phyloP scores from a whole-genome alignment of 2,797 vertebrate species.

The Xiphorhynchus erythropygius region DNA sequence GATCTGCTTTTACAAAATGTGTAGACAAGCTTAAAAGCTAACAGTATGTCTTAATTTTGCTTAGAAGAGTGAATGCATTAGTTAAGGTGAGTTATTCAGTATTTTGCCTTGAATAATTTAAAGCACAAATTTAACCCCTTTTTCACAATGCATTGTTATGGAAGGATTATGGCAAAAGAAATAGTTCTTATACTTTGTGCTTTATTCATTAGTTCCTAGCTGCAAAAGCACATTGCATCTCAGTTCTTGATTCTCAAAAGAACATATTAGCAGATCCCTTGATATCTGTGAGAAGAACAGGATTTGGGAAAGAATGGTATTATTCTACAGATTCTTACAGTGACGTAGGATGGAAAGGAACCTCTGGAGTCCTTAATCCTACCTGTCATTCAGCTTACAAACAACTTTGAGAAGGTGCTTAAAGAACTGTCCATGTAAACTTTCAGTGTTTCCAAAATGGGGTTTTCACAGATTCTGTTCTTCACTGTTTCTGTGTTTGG shows the following conservation, averaged over 20 bases:
- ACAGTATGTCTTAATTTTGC: slow-evolving; percentile 28
- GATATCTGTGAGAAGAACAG: neutral
- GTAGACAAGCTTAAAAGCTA: slow-evolving; percentile 45
- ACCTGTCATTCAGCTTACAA: neutral
- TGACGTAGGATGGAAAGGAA: neutral
- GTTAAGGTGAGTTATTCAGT: neutral
- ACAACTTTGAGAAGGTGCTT: neutral
- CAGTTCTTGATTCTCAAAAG: neutral
- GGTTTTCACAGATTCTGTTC: neutral
- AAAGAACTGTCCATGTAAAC: neutral
- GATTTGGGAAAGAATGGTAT: neutral
- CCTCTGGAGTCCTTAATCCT: neutral
- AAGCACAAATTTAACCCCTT: neutral
- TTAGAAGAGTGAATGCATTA: neutral
- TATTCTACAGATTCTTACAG: neutral
- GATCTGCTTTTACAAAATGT: slow-evolving; percentile 28
- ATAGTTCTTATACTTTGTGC: neutral
- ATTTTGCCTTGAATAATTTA: neutral
- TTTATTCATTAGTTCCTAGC: neutral
- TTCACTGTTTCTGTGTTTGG: neutral
- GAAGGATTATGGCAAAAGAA: neutral
- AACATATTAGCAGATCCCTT: neutral
- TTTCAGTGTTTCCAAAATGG: neutral
- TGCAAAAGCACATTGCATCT: neutral
- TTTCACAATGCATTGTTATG: neutral